Percentiles rank a stretch among this genome's conserved stretches.
Conservation (phyloP, 1,140 invertebrate species). For the Drosophila parvula region DNA sequence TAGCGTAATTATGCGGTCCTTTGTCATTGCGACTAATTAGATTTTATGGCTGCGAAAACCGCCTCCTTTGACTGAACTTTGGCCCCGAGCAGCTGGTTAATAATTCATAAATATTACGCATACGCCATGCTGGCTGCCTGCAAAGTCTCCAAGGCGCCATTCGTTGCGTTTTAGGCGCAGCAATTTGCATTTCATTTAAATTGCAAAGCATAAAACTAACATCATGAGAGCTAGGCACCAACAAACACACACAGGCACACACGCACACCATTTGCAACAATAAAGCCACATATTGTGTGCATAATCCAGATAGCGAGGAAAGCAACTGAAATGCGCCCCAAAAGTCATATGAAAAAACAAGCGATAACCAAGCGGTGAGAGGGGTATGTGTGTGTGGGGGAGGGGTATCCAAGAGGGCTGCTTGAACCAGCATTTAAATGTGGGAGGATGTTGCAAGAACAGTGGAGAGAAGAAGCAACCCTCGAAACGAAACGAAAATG, state of each 20-base stretch:
- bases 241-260: conserved; percentile 9
- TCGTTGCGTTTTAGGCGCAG: conserved; percentile 41
- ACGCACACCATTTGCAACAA: conserved; percentile 19
- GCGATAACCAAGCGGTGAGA: conserved; percentile 60
- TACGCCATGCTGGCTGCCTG: conserved; percentile 32
- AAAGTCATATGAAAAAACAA: conserved; percentile 81
- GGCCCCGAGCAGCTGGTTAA: conserved; percentile 39
- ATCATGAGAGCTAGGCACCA: conserved; percentile 6
- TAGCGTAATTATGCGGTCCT: conserved; percentile 75
- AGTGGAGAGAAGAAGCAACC: conserved; percentile 49
- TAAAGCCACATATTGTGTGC: conserved; percentile 37
- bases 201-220: conserved; percentile 71
- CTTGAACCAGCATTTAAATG: conserved; percentile 71
- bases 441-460: conserved; percentile 38
- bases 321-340: conserved; percentile 64
- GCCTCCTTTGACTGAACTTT: conserved; percentile 1
- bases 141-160: conserved; percentile 67
- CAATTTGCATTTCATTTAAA: conserved; percentile 80
- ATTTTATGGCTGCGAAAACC: conserved; percentile 55
- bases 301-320: conserved; percentile 46
- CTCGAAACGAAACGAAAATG: conserved; percentile 60
- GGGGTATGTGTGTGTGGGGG: not conserved
- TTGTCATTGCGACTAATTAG: conserved; percentile 78
- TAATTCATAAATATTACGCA: conserved; percentile 77
- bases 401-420: conserved; percentile 4